Base-by-base conservation (phyloP, 2,797 vertebrate species). In the Rhyacichthys aspro region DNA sequence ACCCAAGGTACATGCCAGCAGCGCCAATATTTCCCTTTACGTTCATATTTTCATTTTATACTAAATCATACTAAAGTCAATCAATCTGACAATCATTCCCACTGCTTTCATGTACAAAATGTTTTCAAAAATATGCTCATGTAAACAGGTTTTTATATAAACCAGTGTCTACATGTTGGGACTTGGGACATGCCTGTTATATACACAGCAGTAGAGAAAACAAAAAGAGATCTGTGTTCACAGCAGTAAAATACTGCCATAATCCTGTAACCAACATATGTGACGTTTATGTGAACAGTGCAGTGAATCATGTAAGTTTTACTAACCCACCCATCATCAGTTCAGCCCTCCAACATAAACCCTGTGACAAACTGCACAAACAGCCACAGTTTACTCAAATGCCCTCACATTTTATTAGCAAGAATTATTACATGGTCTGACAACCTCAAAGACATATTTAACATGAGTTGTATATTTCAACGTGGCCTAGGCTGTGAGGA, bases 1-100 rank as follows among this genome's bases (percentile, higher is more conserved):
- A 82, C 75, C 78, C 19, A 63, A 67, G 75, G 70, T 81, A 70
- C 70, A 76, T 53, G 63, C 57, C 18, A n/a, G 37, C 50, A 15
- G 36, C 43, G 39, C 33, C 42, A 33, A 17, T 5, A 23, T 57
- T 32, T 50, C 47, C 57, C 63, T 60, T 55, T 11, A 67, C 62
- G 50, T 60, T 55, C 14, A 58, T 2, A 14, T 12, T 34, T 9
- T 19, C 11, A 53, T 42, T 48, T 49, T 0, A 1, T 32, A 59
- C 49, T 43, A 7, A 37, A 5, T 37, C 14, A 43, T 19, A 1
- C 19, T 15, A 44, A 48, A 19, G 9, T 43, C 7, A 62, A 37
- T 1, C 17, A 9, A 3, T 43, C 36, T 17, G 7, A 23, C 11
- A 17, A 37, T 39, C 55, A 1, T 18, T 5, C 48, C 3, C 14